A percentile compares a stretch with the other conserved stretches of the same genome.
These are phyloP conservation scores for Hemitrygon akajei DNA, from an alignment of 2,797 vertebrate genomes.

Conservation along the genomic window DNA sequence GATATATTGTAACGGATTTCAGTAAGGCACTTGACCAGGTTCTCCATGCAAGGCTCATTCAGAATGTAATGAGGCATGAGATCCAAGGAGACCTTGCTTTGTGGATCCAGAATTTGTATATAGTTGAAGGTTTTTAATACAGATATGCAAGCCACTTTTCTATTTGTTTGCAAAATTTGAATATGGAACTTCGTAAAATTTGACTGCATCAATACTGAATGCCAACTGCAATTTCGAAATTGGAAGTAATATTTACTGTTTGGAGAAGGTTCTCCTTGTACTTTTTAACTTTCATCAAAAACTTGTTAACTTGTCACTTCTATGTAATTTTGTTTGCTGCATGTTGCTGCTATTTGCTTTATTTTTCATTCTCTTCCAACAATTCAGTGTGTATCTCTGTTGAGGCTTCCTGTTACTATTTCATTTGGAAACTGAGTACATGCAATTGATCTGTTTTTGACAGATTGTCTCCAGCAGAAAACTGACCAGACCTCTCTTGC, in stretches of 20 bases:
- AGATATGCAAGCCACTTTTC: not conserved
- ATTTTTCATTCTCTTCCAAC: not conserved
- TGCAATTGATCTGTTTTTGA: constrained; percentile 44
- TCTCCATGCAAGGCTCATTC: too few relatives aligned
- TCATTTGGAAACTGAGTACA: not conserved
- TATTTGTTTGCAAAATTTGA: not conserved
- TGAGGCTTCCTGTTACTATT: not conserved
- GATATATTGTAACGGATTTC: too few relatives aligned
- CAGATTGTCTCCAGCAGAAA: constrained; percentile 82
- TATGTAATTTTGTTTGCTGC: not conserved
- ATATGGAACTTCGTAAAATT: not conserved
- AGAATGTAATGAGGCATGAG: too few relatives aligned
- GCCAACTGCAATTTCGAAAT: not conserved
- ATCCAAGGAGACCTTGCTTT: too few relatives aligned
- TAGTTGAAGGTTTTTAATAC: not conserved
- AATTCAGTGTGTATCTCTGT: not conserved
- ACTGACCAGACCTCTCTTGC: constrained; percentile 67
- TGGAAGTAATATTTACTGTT: not conserved
- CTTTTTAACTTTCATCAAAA: not conserved
- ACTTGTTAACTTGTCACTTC: not conserved
- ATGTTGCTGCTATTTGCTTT: not conserved
- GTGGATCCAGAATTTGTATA: not conserved
- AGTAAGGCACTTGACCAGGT: too few relatives aligned
- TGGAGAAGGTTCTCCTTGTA: not conserved
- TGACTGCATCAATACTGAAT: not conserved